Evolutionary conservation across 2,113 vertebrate species (phyloP), one percentile per base, ranked within the genome.

Genomic region (Phyllostomus discolor): DNA sequence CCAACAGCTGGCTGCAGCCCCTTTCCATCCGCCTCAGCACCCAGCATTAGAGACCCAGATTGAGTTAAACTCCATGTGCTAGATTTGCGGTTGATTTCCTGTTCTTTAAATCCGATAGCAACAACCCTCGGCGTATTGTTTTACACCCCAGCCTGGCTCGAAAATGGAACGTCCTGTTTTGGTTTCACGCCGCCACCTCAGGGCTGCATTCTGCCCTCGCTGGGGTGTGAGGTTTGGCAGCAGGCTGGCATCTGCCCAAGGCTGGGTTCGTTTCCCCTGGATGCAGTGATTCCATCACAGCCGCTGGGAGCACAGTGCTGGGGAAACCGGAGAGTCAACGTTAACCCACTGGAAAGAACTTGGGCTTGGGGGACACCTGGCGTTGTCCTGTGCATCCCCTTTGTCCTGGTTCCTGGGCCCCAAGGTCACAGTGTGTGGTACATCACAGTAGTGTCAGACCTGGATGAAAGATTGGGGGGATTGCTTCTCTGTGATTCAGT

Each of bases 1-100:
- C 28, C 15, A 12, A 41, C 2, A 0, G 38, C 38, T 0, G 10
- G 22, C 17, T 26, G 4, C 46, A 5, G 28, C 22, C 72, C 26
- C 35, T 76, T 75, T 59, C 73, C 6, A 0, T 59, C 43, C 31
- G 17, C 0, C 9, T 43, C 46, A 7, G 1, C 0, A 4, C 15
- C 15, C 5, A 3, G 12, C 10, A 1, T 50, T 19, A 7, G 48
- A 81, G 67, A 46, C 2, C 1, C 54, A 50, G 33, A 31, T 46
- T 22, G 46, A 9, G 24, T 87, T 43, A 24, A 48, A 33, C 38
- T 52, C 5, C 28, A 7, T 17, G 5, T 22, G 7, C 26, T 1
- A 16, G 76, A 16, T 41, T 72, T 80, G 19, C 31, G 16, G 1
- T 22, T 5, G 52, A 43, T 38, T 66, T 89, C 33, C 35, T 48